A percentile compares a stretch with the other conserved stretches of the same genome.
phyloP scores from a whole-genome alignment of 2,797 vertebrate genomes.

The Chaenodraco wilsoni region DNA sequence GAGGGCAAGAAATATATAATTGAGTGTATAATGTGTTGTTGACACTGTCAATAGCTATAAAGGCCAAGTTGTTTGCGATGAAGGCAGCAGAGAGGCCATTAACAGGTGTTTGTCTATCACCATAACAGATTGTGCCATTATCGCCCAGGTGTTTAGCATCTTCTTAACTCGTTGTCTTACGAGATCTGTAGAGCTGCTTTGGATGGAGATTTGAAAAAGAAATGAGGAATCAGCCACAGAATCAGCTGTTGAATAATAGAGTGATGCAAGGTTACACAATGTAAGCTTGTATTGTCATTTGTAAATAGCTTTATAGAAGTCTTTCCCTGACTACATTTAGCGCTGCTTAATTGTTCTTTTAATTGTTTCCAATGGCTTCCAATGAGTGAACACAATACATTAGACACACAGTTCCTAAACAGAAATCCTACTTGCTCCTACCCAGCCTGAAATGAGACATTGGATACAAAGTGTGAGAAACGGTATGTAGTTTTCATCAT shows the following conservation, averaged over 20 bases:
- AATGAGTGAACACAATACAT: neutral
- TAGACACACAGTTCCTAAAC: neutral
- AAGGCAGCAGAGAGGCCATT: slow-evolving; percentile 39
- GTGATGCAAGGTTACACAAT: neutral
- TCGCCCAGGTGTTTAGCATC: neutral
- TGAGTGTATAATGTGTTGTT: neutral
- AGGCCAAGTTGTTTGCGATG: slow-evolving; percentile 4
- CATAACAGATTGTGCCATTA: slow-evolving; percentile 25
- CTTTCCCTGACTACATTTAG: neutral
- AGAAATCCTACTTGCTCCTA: neutral
- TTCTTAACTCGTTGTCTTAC: neutral
- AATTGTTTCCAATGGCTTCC: neutral
- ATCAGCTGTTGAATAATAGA: neutral
- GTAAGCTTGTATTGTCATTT: no score
- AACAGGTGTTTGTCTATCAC: slow-evolving; percentile 26
- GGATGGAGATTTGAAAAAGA: neutral
- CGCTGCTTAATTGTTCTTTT: neutral
- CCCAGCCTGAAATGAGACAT: neutral
- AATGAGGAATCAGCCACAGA: neutral
- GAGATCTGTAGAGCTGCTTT: neutral
- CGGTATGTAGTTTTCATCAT: neutral
- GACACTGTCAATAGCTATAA: slow-evolving; percentile 13
- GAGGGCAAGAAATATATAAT: neutral
- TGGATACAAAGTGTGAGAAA: no score
- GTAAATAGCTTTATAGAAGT: no score